Evolutionary conservation across 2,797 vertebrate genomes (phyloP), one percentile per base, ranked within the genome.

Genomic region (Eospalax fontanierii): DNA sequence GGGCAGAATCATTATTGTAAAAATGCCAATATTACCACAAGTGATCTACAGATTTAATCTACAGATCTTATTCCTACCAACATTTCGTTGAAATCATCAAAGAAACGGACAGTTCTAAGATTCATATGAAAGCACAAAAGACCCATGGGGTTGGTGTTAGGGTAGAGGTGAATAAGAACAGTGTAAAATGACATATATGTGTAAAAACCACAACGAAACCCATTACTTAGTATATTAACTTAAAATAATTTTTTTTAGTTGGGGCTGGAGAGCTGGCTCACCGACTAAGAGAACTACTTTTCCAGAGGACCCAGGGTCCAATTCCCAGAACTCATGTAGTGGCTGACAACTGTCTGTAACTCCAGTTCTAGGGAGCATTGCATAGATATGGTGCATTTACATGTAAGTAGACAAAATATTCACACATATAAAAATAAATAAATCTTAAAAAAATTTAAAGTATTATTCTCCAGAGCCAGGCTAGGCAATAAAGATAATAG

Each of bases 401-500:
- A 3, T 21, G n/a, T 15, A 66, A 66, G 68, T 33, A 68, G 43
- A 54, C 19, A 16, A 50, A 68, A 50, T 40, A 10, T 14, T 54
- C 50, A 54, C 14, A 54, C 50, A 54, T 54, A 15, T 54, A 54
- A 54, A 84, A 83, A 65, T 46, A 43, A 65, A 30, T 83, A 50
- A n/a, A 46, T 46, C 40, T 66, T 46, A 50, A 30, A 15, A 63
- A 30, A 63, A 63, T 24, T 26, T 16, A 66, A 61, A 35, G 35
- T 66, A 43, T 54, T 54, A 54, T 54, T 12, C 43, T 50, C 59
- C 30, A 84, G 63, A 94, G 14, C 35, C 33, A 65, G 38, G 33
- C 16, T 88, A 54, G 15, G 70, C 76, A 61, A 40, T 63, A 43
- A 84, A 88, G 76, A 86, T 74, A 81, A 92, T 80, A 50, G 14